Percentiles rank a stretch among this genome's conserved stretches.
These are phyloP conservation scores for Drosophila truncata DNA, from an alignment of 1,140 invertebrate species.

Conservation along the genomic window DNA sequence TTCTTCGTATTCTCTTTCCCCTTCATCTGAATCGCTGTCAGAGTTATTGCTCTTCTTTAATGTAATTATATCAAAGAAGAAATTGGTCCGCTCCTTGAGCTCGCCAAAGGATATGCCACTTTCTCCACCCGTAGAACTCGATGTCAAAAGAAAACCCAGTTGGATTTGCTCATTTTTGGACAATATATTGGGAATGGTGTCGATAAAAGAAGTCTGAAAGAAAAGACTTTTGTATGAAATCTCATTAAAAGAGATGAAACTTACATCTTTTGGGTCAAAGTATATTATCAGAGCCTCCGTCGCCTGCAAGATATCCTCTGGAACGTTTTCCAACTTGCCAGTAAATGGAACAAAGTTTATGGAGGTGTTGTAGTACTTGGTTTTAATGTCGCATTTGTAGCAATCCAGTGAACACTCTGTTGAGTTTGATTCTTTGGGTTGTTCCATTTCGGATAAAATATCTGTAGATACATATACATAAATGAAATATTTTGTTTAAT, in stretches of 20 bases:
- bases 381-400: constrained; percentile 57
- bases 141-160: constrained; percentile 59
- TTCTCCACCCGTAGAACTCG: constrained; percentile 11
- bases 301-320: constrained; percentile 38
- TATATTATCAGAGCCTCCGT: constrained; percentile 61
- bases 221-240: not conserved
- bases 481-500: not conserved
- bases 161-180: constrained; percentile 48
- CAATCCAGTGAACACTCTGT: constrained; percentile 22
- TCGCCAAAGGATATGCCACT: constrained; percentile 45
- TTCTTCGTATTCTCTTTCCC: constrained; percentile 39
- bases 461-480: constrained; percentile 32
- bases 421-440: constrained; percentile 21
- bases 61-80: constrained; percentile 60
- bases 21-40: constrained; percentile 21
- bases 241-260: not conserved
- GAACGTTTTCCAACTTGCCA: constrained; percentile 54
- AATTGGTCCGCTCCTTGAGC: constrained; percentile 45
- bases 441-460: constrained; percentile 55
- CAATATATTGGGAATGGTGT: constrained; percentile 41
- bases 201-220: constrained; percentile 52
- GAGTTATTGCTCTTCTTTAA: constrained; percentile 19
- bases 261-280: constrained; percentile 53
- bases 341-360: constrained; percentile 57
- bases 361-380: constrained; percentile 57